Base-by-base conservation (phyloP, 2,113 vertebrate genomes). In the Pholis gunnellus region DNA sequence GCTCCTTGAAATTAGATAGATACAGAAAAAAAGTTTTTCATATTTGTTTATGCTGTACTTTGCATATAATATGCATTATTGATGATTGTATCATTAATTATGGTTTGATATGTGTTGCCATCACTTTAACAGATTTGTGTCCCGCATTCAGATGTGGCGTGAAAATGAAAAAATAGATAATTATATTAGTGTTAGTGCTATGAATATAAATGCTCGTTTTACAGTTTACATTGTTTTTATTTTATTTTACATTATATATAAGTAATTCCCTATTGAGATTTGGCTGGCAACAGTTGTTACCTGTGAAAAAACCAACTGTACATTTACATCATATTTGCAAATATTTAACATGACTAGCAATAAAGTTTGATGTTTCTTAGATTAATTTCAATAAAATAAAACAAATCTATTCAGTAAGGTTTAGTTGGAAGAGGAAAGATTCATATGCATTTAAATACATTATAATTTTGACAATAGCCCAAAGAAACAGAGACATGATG, bases 1-100 rank as follows among this genome's bases (percentile, higher is more conserved):
- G 38, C 13, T 71, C 20, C 54, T 40, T 63, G 13, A 79, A 79
- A 76, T 70, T n/a, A 64, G 31, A 59, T 25, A 27, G 3, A 75
- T 34, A 31, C 38, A 9, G 2, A 10, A 40, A 6, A 6, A 11
- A 46, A 1, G 3, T 22, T n/a, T 14, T 34, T 17, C 1, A 22
- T 14, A 31, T 69, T 2, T 75, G 22, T 74, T 50, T 44, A 2
- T 15, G 10, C 48, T 10, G 15, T 70, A 59, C 50, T 56, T 0
- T 38, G n/a, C 54, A 29, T 38, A n/a, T 78, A 2, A 50, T 63
- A 25, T 71, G n/a, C 5, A n/a, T 68, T 56, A 31, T 34, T 70
- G 11, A 38, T 60, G 29, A 65, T 13, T 64, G 17, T 63, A 44
- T 66, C 50, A n/a, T 36, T 59, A 56, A 57, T 52, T 69, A 40